phyloP scores from a whole-genome alignment of 2,888 invertebrate species.

The Dusona sp. region DNA sequence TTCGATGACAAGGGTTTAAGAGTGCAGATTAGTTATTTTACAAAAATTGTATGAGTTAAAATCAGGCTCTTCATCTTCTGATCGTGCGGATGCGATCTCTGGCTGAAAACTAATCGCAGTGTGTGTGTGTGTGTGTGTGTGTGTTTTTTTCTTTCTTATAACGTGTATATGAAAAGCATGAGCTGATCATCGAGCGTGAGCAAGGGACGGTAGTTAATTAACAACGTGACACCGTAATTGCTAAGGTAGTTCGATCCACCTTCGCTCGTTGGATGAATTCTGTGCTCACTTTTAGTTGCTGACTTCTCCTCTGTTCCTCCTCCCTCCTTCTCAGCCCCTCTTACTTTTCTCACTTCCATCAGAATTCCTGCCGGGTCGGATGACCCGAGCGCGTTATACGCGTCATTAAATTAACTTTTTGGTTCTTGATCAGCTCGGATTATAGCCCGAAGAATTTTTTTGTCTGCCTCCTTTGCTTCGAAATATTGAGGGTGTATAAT shows the following conservation, averaged over 20 bases:
- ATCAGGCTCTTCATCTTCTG: constrained; percentile 31
- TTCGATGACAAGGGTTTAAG: not conserved
- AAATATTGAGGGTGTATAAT: constrained; percentile 50
- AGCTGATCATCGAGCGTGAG: constrained; percentile 51
- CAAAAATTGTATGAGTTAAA: not conserved
- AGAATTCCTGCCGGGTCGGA: constrained; percentile 69
- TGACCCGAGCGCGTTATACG: constrained; percentile 70
- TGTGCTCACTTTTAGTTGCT: constrained; percentile 46
- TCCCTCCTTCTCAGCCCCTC: constrained; percentile 6
- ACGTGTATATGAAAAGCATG: constrained; percentile 50
- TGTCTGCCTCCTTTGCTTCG: not conserved
- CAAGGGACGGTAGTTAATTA: constrained; percentile 77
- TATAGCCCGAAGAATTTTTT: constrained; percentile 13
- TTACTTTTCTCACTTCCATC: constrained; percentile 43
- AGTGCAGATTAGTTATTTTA: not conserved
- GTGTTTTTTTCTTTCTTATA: not conserved
- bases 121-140: not conserved
- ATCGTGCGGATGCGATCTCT: constrained; percentile 18
- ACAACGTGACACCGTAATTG: constrained; percentile 79
- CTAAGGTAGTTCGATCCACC: constrained; percentile 76
- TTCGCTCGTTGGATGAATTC: constrained; percentile 64
- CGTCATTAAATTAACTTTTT: constrained; percentile 80
- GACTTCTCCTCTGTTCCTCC: constrained; percentile 30
- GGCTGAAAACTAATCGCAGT: not conserved
- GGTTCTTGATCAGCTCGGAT: constrained; percentile 66